Evolutionary conservation across 2,888 invertebrate species (phyloP), one percentile per base, ranked within the genome.

Genomic region (Perdita meconis): DNA sequence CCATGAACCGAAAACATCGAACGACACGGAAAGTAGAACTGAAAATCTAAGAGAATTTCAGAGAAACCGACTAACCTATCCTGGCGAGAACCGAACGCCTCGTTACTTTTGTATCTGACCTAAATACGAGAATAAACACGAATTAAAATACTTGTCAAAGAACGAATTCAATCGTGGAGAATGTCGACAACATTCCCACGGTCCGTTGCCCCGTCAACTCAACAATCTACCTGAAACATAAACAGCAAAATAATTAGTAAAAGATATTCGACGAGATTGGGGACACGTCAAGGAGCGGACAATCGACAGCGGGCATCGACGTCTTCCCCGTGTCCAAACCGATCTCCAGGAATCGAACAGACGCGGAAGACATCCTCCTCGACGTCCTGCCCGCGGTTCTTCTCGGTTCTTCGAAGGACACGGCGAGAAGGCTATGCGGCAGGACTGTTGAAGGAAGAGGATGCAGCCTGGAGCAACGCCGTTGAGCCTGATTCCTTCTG

Each of bases 401-500:
- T 60, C n/a, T 34, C 2, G 30, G 24, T 38, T 19, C 26, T 44
- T 10, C 55, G 12, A 16, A 36, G 12, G 5, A 38, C n/a, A 16
- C 36, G 13, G 24, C 50, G 34, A 12, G n/a, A 22, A 24, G 26
- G 70, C 59, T 68, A 80, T 80, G 80, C 44, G 42, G 56, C 40
- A 56, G 59, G 30, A 16, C 24, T 30, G 66, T 26, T 80, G 80
- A 80, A 56, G 19, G 42, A 13, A 56, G 57, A 82, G 79, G 53
- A 85, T 85, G 84, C 85, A 63, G 81, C 38, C 63, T 73, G 75
- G 85, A 61, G 38, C 65, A 64, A 51, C 47, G 64, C 42, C 76
- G 76, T 70, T 79, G 61, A 85, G 61, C 57, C 64, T 47, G 60
- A 70, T 71, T 69, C 69, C 63, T 70, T 70, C 74, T 71, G 73